Evolutionary conservation across 2,888 invertebrate species (phyloP).

Genomic region (Anorthoa munda): DNA sequence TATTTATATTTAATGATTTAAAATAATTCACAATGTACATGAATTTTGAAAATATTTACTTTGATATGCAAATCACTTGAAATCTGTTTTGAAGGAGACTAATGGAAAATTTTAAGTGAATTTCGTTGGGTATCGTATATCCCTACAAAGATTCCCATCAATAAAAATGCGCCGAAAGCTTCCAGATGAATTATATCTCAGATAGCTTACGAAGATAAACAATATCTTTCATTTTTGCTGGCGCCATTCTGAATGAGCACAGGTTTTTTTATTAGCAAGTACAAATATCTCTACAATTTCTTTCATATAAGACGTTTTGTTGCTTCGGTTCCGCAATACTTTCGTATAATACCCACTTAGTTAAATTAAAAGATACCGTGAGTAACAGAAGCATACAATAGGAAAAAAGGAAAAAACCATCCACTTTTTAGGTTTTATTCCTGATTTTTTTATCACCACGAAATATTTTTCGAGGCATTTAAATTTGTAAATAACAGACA

Average conservation of each 20-base stretch:
- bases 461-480: too few species aligned
- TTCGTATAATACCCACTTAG: constrained; percentile 17
- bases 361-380: constrained; percentile 28
- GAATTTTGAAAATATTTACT: constrained; percentile 15
- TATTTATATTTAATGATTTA: background rate
- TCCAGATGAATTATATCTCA: constrained; percentile 12
- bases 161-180: background rate
- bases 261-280: constrained; percentile 4
- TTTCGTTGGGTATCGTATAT: background rate
- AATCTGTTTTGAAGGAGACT: background rate
- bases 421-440: too few species aligned
- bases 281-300: constrained; percentile 10
- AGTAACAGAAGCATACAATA: background rate
- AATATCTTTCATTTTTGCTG: background rate
- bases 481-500: too few species aligned
- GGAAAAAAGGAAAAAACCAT: too few species aligned
- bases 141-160: background rate
- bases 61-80: constrained; percentile 8
- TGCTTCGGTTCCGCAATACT: background rate
- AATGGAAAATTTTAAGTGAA: background rate
- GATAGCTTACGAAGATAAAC: constrained; percentile 10
- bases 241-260: background rate
- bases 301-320: constrained; percentile 16
- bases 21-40: background rate
- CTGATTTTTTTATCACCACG: too few species aligned